A percentile compares a stretch with the other conserved stretches of the same genome.
phyloP scores from a whole-genome alignment of 1,140 invertebrate genomes.

The Drosophila burlai region DNA sequence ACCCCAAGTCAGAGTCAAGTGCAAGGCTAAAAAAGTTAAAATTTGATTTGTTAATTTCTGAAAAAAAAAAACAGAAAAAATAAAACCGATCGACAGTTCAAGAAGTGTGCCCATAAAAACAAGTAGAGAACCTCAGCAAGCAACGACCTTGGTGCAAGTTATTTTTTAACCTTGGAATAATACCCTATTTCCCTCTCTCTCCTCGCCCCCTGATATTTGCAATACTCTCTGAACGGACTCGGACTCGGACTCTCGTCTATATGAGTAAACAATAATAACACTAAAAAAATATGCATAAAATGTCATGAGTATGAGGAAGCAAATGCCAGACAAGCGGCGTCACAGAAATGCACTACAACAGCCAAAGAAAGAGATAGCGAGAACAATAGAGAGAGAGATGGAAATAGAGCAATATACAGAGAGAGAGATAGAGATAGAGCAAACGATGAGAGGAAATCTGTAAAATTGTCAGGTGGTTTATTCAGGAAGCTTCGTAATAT shows the following conservation, averaged over 20 bases:
- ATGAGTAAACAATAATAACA: conserved; percentile 70
- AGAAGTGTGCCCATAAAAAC: conserved; percentile 28
- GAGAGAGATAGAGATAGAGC: not conserved
- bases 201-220: conserved; percentile 38
- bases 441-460: conserved; percentile 21
- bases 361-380: not conserved
- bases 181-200: conserved; percentile 29
- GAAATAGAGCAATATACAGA: not conserved
- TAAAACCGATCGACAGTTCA: conserved; percentile 52
- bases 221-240: not conserved
- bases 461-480: conserved; percentile 48
- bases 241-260: conserved; percentile 17
- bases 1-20: conserved; percentile 67
- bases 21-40: conserved; percentile 61
- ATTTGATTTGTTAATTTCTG: conserved; percentile 23
- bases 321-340: conserved; percentile 47
- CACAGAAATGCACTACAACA: conserved; percentile 27
- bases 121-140: conserved; percentile 15
- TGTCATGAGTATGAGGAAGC: conserved; percentile 56
- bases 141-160: conserved; percentile 77
- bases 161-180: conserved; percentile 83
- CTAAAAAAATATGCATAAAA: conserved; percentile 58
- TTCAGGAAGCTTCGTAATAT: conserved; percentile 33
- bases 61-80: not conserved
- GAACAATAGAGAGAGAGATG: not conserved